Conservation (phyloP, 2,113 vertebrate genomes). For the Trogon melanurus region DNA sequence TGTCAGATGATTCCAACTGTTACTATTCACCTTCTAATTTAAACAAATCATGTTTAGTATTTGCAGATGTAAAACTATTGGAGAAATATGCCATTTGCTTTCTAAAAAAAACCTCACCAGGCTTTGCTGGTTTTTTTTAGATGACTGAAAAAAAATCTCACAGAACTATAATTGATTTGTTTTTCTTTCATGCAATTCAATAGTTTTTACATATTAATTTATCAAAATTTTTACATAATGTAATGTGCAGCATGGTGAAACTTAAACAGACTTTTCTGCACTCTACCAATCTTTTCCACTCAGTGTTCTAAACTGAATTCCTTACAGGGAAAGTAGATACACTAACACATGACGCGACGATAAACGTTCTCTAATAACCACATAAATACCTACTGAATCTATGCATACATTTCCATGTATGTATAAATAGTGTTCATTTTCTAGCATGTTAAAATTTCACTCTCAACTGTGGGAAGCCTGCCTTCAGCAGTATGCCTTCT, state of each 20-base stretch:
- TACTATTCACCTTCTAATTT: constrained; percentile 14
- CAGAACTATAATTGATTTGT: constrained; percentile 58
- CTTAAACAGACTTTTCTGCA: neutral
- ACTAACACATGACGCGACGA: neutral
- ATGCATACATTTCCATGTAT: no score
- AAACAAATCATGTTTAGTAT: constrained; percentile 20
- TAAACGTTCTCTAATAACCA: neutral
- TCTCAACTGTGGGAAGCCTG: no score
- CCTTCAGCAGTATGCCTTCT: no score
- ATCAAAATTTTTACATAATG: neutral
- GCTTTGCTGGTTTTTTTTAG: constrained; percentile 38
- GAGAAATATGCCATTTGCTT: constrained; percentile 37
- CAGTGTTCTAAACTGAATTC: neutral
- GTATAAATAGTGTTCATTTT: no score
- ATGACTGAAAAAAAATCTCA: constrained; percentile 12
- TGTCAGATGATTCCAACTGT: constrained; percentile 2
- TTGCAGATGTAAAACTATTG: constrained; percentile 20
- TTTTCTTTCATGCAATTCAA: constrained; percentile 7
- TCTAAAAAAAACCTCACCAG: neutral
- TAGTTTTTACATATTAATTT: neutral
- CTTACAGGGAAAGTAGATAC: neutral
- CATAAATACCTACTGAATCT: no score
- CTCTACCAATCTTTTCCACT: neutral
- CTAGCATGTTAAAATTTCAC: no score
- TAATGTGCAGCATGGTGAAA: constrained; percentile 20